Percentiles rank a stretch among this genome's conserved stretches.
These are phyloP conservation scores for Melanotaenia parkinsoni DNA, from an alignment of 2,797 vertebrate species.

Conservation along the genomic window DNA sequence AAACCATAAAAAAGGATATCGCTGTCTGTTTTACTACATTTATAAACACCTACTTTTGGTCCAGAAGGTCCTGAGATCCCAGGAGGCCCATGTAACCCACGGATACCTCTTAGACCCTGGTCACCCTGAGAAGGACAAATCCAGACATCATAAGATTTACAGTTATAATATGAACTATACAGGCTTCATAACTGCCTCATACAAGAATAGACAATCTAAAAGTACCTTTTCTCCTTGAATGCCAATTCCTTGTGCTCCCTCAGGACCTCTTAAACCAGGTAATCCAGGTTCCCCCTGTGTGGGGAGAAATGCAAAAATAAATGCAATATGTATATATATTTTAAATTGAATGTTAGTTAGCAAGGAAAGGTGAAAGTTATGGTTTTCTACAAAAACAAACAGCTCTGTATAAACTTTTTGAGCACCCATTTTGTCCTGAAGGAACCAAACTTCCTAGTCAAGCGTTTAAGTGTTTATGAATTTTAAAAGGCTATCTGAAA, in stretches of 20 bases:
- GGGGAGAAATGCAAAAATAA: slow-evolving; percentile 5
- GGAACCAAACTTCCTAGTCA: not conserved
- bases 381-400: not conserved
- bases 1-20: slow-evolving; percentile 2
- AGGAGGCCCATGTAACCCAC: slow-evolving; percentile 88
- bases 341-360: not conserved
- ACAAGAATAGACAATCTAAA: not conserved
- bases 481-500: not conserved
- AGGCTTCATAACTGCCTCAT: not conserved
- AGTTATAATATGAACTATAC: slow-evolving; percentile 6
- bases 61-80: slow-evolving; percentile 88
- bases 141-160: slow-evolving; percentile 14
- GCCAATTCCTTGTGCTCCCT: slow-evolving; percentile 87
- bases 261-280: slow-evolving; percentile 86
- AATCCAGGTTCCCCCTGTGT: slow-evolving; percentile 88
- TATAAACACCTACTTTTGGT: slow-evolving; percentile 83
- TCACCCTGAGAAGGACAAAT: slow-evolving; percentile 83
- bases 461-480: no score
- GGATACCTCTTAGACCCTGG: slow-evolving; percentile 89
- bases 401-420: not conserved
- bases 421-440: not conserved
- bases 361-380: not conserved
- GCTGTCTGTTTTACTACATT: not conserved
- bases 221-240: slow-evolving; percentile 90
- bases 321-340: not conserved